Conservation (phyloP, 2,113 vertebrate species). For the Callipepla californica region DNA sequence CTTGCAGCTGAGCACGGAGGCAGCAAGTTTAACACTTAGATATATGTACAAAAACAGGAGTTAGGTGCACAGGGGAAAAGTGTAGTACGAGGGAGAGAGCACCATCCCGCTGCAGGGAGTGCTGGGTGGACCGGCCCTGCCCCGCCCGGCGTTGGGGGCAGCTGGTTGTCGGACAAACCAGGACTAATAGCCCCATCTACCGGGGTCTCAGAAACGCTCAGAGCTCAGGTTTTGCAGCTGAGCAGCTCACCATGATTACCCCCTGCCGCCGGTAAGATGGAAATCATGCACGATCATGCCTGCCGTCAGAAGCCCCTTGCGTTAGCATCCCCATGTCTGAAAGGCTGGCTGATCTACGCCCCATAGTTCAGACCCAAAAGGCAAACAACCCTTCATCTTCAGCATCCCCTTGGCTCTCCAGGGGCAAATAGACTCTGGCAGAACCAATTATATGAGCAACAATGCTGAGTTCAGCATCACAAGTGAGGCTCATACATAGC, state of each 20-base stretch:
- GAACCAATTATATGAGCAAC: not conserved
- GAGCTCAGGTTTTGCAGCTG: accelerated
- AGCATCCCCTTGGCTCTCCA: not conserved
- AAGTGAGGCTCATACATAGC: not conserved
- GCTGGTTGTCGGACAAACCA: accelerated
- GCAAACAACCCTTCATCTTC: not conserved
- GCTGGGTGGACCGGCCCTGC: too few relatives aligned
- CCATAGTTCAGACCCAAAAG: not conserved
- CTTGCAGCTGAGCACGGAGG: not conserved
- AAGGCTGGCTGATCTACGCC: not conserved
- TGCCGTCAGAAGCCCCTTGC: not conserved
- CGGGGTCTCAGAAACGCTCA: accelerated
- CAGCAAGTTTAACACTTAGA: not conserved
- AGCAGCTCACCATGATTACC: accelerated
- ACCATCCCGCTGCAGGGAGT: not conserved
- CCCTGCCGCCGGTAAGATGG: accelerated
- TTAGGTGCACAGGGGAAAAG: accelerated
- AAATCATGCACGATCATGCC: accelerated
- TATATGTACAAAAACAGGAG: accelerated
- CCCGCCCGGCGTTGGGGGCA: not conserved
- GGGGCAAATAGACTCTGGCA: not conserved
- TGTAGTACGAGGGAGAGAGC: not conserved
- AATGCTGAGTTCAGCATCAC: not conserved
- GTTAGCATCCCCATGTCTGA: accelerated
- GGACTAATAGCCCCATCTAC: constrained; percentile 44